Evolutionary conservation across 2,888 invertebrate genomes (phyloP).

Genomic region (Mycalesis mineus): DNA sequence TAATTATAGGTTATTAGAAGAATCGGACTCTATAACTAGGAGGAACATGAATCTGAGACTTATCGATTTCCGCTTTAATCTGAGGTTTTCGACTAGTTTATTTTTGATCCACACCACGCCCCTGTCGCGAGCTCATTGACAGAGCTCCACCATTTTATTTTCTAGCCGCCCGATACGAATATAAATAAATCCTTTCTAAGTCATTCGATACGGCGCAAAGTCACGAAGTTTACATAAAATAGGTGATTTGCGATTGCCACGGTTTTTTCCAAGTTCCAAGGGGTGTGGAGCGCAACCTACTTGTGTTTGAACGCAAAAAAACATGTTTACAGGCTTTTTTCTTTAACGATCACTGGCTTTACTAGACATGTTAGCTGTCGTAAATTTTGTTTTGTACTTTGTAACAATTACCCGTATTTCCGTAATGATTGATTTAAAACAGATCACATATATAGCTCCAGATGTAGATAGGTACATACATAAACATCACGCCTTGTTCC

Average conservation of each 20-base stretch:
- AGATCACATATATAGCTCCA: constrained; percentile 25
- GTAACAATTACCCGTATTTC: constrained; percentile 46
- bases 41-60: no score
- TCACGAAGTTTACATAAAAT: constrained; percentile 79
- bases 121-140: constrained; percentile 57
- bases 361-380: constrained; percentile 47
- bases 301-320: constrained; percentile 54
- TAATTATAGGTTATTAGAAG: no score
- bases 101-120: constrained; percentile 48
- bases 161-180: constrained; percentile 46
- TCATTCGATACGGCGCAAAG: constrained; percentile 74
- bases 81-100: constrained; percentile 38
- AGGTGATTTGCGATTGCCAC: constrained; percentile 71
- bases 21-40: no score
- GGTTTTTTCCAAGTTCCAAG: constrained; percentile 56
- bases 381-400: constrained; percentile 61
- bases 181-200: constrained; percentile 75
- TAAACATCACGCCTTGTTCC: no score
- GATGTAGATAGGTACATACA: constrained; percentile 25
- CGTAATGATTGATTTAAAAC: constrained; percentile 49
- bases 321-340: constrained; percentile 72
- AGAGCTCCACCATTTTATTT: constrained; percentile 41
- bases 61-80: no score
- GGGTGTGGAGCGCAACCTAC: constrained; percentile 50
- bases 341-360: constrained; percentile 41